A percentile compares a stretch with the other conserved stretches of the same genome.
These are phyloP conservation scores for Delia radicum DNA, from an alignment of 1,140 invertebrate species.

Conservation along the genomic window DNA sequence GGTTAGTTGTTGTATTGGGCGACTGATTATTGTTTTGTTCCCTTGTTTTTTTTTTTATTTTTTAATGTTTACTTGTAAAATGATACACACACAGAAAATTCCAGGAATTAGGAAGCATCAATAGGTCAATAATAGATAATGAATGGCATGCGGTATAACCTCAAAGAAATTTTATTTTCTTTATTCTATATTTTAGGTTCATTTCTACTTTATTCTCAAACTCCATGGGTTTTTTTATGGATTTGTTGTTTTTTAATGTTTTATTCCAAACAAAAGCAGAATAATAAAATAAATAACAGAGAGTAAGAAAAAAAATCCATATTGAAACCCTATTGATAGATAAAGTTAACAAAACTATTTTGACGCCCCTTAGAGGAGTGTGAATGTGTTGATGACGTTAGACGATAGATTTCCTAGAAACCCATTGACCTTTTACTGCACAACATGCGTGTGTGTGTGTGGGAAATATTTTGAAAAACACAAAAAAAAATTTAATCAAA, in stretches of 20 bases:
- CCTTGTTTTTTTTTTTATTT: background rate
- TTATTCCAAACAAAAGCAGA: background rate
- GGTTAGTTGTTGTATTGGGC: background rate
- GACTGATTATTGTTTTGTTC: background rate
- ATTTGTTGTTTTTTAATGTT: conserved; percentile 12
- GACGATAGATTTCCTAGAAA: conserved; percentile 14
- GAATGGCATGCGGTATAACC: conserved; percentile 16
- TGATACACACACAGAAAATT: conserved; percentile 8
- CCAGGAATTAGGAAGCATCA: conserved; percentile 23
- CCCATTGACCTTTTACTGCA: conserved; percentile 23
- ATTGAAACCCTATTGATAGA: conserved; percentile 16
- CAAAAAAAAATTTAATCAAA: background rate
- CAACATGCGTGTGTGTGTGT: background rate
- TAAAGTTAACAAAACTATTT: conserved; percentile 24
- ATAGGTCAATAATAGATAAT: conserved; percentile 24
- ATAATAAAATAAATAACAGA: background rate
- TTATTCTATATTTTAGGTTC: background rate
- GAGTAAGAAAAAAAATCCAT: background rate
- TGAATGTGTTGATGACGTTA: conserved; percentile 24
- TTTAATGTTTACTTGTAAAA: conserved; percentile 16
- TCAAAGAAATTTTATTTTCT: conserved; percentile 13
- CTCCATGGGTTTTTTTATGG: background rate
- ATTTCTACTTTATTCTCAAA: background rate
- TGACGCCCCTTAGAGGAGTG: conserved; percentile 17
- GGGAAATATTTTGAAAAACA: background rate